Evolutionary conservation across 2,797 vertebrate genomes (phyloP), one percentile per base, ranked within the genome.

Genomic region (Lemur catta): DNA sequence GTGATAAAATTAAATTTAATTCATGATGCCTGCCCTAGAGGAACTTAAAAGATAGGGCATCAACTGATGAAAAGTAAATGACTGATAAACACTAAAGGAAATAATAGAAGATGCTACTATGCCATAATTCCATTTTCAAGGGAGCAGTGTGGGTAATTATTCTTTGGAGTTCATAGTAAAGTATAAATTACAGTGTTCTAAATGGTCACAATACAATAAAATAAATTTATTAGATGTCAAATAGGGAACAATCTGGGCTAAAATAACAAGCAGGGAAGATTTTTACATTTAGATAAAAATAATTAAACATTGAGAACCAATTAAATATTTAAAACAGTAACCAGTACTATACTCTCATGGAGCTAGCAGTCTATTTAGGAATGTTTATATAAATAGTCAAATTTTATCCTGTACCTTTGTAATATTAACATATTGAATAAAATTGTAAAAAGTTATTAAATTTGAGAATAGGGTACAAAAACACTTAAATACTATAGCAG

Each of bases 1-100:
- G 10, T 84, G 82, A 26, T 61, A 82, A 84, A 79, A 92, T 93
- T 92, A 84, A 89, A 84, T 89, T 92, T 93, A 82, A 93, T 80
- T 96, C 59, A 80, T 90, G 14, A 10, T 82, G 13, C 20, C 35
- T 84, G 15, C 30, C 81, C n/a, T 43, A 59, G 43, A 93, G 48
- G 63, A 63, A 65, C 22, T 84, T 69, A 67, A 85, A 94, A 75
- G 79, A 89, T 35, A 88, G 74, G 26, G 18, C 18, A 72, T 86
- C 59, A 65, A 82, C 18, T 65, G 65, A 52, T 8, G 26, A 93
- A 91, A 93, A 93, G 81, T 89, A 78, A 88, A 86, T 93, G 74
- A 86, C 18, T 52, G 13, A 79, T 89, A 72, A 50, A 79, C 43
- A 84, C 22, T 43, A 87, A 92, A 69, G 6, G 17, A 89, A 89